Base-by-base conservation (phyloP, 2,888 invertebrate genomes). In the Molorchus minor region DNA sequence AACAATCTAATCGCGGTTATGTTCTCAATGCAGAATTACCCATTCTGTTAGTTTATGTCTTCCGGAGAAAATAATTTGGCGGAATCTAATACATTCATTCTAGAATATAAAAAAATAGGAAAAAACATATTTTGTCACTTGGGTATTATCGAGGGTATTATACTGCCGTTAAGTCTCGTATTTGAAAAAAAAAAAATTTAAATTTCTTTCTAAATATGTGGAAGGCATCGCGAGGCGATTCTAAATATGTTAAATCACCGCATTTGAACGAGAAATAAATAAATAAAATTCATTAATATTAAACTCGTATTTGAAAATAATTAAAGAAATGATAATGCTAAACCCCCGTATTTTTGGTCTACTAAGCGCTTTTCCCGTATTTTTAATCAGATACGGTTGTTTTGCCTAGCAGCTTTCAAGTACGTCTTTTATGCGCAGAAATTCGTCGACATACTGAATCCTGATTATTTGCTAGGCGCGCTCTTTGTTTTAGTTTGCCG, bases 331-430 rank as follows among this genome's bases (percentile, higher is more conserved):
- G 1, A 30, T 33, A 46, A 46, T 10, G 46, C 1, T 33, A 46
- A 46, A 46, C n/a, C 33, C 4, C 16, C 16, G 33, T 46, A 46
- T 46, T 46, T 46, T 19, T 41, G 20, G 41, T 46, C 33, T 46
- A 10, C 46, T 17, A 46, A 46, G 46, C 17, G n/a, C 4, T 13
- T 17, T 46, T 1, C 33, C 44, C 46, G 46, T 46, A 46, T 46
- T 45, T 29, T 45, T 45, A 25, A 15, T 45, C 44, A 45, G 12
- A 30, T 25, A 25, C 29, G 29, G 12, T 25, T 8, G 29, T 44
- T 13, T 13, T 44, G 44, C 8, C 2, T 44, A 44, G 25, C 15
- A 44, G 12, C 8, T 44, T 44, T 8, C 44, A 44, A 44, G 15
- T 44, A 44, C 44, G 44, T 2, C 1, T 7, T 44, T 17, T 30